Evolutionary conservation across 2,113 vertebrate species (phyloP).

Genomic region (Aphyosemion australe): DNA sequence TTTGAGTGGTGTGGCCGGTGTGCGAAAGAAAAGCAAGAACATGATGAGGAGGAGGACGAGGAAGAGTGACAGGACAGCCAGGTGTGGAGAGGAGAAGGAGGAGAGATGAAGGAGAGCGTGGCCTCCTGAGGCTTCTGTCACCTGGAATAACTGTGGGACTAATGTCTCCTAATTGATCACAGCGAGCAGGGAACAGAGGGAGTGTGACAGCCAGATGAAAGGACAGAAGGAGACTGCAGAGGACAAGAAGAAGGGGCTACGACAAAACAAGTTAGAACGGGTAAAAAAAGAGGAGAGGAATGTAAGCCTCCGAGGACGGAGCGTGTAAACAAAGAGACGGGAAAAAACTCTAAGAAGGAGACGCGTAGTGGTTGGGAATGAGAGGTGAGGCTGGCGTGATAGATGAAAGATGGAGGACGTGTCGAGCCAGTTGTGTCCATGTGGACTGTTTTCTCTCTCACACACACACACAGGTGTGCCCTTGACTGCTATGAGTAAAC

Average conservation of each 20-base stretch:
- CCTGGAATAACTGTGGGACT: constrained; percentile 70
- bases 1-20: constrained; percentile 28
- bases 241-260: constrained; percentile 36
- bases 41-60: constrained; percentile 27
- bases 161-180: constrained; percentile 77
- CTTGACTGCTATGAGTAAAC: constrained; percentile 68
- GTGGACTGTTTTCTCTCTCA: constrained; percentile 43
- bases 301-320: constrained; percentile 22
- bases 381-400: constrained; percentile 33
- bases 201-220: constrained; percentile 52
- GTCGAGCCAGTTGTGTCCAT: constrained; percentile 40
- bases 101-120: constrained; percentile 59
- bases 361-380: constrained; percentile 19
- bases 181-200: constrained; percentile 56
- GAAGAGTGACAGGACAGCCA: constrained; percentile 52
- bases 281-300: constrained; percentile 20
- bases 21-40: constrained; percentile 4
- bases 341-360: constrained; percentile 11
- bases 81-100: constrained; percentile 59
- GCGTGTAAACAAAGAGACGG: background rate
- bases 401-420: constrained; percentile 51
- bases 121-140: constrained; percentile 68
- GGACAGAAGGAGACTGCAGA: constrained; percentile 44
- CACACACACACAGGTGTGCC: constrained; percentile 49
- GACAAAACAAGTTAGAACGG: constrained; percentile 25